These are phyloP conservation scores for Camponotus floridanus DNA, from an alignment of 1,140 invertebrate species.

Conservation along the genomic window DNA sequence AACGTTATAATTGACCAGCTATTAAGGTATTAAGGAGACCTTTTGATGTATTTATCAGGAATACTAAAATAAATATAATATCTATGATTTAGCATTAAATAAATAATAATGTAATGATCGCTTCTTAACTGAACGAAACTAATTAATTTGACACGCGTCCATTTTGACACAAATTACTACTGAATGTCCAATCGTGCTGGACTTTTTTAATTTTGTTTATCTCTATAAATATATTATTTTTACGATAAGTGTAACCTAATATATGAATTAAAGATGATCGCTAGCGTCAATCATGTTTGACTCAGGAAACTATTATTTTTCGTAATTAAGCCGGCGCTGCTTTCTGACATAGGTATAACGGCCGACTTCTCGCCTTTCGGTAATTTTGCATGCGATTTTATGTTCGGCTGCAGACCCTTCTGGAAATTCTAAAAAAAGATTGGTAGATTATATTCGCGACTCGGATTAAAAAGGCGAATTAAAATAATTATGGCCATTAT, in stretches of 20 bases:
- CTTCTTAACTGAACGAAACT: slow-evolving; percentile 46
- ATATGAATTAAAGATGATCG: slow-evolving; percentile 18
- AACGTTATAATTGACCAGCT: slow-evolving; percentile 14
- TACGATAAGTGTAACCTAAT: slow-evolving; percentile 67
- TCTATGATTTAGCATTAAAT: slow-evolving; percentile 33
- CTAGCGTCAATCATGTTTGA: slow-evolving; percentile 78
- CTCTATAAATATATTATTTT: slow-evolving; percentile 65
- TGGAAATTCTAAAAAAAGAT: slow-evolving; percentile 84
- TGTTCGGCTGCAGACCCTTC: slow-evolving; percentile 85
- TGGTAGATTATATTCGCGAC: background rate
- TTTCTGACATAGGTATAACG: slow-evolving; percentile 86
- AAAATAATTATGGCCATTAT: slow-evolving; percentile 1
- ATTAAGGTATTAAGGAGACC: slow-evolving; percentile 52
- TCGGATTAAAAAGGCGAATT: background rate
- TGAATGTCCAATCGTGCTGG: slow-evolving; percentile 40
- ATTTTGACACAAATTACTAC: slow-evolving; percentile 61
- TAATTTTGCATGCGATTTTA: slow-evolving; percentile 84
- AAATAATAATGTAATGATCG: slow-evolving; percentile 44
- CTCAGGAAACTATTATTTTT: slow-evolving; percentile 84
- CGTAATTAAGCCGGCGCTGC: slow-evolving; percentile 83
- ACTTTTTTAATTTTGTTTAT: slow-evolving; percentile 41
- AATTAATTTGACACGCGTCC: slow-evolving; percentile 56
- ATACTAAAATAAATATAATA: slow-evolving; percentile 40
- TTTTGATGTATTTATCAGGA: background rate
- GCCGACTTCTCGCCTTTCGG: slow-evolving; percentile 84